phyloP scores from a whole-genome alignment of 2,797 vertebrate species.

The Diceros bicornis region DNA sequence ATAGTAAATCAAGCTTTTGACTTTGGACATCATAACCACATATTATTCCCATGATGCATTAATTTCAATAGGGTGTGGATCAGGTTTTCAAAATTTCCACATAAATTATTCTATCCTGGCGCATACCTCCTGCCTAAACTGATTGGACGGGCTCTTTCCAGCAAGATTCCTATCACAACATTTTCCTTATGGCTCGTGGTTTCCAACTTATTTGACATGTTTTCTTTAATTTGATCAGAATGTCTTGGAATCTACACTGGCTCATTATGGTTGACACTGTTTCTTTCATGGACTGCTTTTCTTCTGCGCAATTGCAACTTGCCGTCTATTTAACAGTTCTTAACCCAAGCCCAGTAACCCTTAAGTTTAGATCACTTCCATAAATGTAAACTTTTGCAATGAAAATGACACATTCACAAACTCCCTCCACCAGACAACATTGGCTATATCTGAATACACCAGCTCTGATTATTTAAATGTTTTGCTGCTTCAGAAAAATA shows the following conservation, averaged over 20 bases:
- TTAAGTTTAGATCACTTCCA: constrained; percentile 4
- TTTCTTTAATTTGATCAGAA: constrained; percentile 77
- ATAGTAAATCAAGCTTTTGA: constrained; percentile 61
- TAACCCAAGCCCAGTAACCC: neutral
- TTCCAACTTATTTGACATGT: constrained; percentile 69
- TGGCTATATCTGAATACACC: neutral
- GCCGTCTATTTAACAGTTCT: constrained; percentile 12
- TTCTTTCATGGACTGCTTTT: constrained; percentile 49
- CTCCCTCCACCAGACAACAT: neutral
- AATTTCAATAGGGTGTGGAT: constrained; percentile 55
- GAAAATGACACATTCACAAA: neutral
- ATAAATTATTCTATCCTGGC: constrained; percentile 75
- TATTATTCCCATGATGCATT: constrained; percentile 39
- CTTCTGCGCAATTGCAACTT: constrained; percentile 24
- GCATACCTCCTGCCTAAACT: constrained; percentile 36
- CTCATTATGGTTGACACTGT: constrained; percentile 28
- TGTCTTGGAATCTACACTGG: constrained; percentile 40
- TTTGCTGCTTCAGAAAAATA: neutral
- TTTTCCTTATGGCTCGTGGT: neutral
- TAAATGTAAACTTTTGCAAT: neutral
- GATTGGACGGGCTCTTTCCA: constrained; percentile 53
- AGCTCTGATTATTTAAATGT: neutral
- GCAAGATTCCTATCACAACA: constrained; percentile 55
- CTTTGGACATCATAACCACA: neutral
- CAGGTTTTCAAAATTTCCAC: constrained; percentile 73